phyloP scores from a whole-genome alignment of 2,888 invertebrate genomes.

The Encarsia formosa region DNA sequence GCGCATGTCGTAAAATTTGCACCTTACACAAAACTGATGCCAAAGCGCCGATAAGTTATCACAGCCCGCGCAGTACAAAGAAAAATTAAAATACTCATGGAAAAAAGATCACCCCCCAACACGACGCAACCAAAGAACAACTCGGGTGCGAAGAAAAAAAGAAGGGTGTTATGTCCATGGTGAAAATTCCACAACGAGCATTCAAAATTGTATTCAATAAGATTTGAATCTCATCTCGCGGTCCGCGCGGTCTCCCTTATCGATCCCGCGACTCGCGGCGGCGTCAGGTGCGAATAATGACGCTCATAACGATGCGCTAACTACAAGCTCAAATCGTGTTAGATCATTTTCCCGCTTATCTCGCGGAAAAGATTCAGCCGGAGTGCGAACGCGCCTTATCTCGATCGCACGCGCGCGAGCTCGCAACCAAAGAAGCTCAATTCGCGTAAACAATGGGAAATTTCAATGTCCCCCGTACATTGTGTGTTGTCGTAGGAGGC shows the following conservation, averaged over 20 bases:
- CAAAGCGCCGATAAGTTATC: too few relatives aligned
- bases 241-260: not conserved
- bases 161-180: too few relatives aligned
- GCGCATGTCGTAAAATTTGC: too few relatives aligned
- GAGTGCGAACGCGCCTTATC: not conserved
- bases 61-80: too few relatives aligned
- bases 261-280: not conserved
- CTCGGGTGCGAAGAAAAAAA: too few relatives aligned
- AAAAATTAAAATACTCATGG: too few relatives aligned
- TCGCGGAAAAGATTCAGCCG: not conserved
- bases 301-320: conserved; percentile 3
- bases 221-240: conserved; percentile 1
- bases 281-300: conserved; percentile 11
- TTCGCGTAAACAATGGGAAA: conserved; percentile 17
- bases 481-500: not conserved
- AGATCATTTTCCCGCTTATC: not conserved
- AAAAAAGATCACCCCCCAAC: too few relatives aligned
- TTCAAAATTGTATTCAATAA: conserved; percentile 7
- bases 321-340: not conserved
- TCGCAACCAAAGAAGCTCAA: too few relatives aligned
- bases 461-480: conserved; percentile 16
- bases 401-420: not conserved
- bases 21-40: too few relatives aligned
- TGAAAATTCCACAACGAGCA: conserved; percentile 1
- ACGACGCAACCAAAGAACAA: too few relatives aligned